Conservation (phyloP, 2,113 vertebrate genomes). For the Coptodon bakossiorum region DNA sequence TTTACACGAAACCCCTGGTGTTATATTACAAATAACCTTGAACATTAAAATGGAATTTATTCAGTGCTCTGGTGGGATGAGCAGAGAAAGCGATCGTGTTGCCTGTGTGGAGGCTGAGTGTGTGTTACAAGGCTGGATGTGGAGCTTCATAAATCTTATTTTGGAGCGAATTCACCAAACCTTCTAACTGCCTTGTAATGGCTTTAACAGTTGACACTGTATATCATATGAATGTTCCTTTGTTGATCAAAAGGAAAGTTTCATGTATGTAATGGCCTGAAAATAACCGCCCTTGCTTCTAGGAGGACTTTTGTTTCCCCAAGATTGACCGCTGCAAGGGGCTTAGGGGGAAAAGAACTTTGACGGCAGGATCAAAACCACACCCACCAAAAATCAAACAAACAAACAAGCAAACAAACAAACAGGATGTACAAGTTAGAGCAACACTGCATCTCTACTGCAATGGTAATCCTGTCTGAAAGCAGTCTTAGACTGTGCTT, state of each 20-base stretch:
- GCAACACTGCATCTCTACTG: background rate
- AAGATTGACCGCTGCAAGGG: background rate
- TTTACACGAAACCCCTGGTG: background rate
- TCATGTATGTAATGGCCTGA: background rate
- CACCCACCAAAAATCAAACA: background rate
- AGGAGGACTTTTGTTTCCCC: background rate
- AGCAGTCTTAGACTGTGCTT: background rate
- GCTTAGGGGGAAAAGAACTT: background rate
- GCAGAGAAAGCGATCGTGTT: background rate
- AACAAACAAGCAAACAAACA: background rate
- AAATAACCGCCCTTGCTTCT: background rate
- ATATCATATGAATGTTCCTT: background rate
- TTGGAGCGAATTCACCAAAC: background rate
- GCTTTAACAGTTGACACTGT: background rate
- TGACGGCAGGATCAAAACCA: background rate
- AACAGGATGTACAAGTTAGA: background rate
- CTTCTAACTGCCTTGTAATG: background rate
- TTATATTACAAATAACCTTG: background rate
- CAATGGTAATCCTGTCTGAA: accelerated
- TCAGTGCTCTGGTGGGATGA: background rate
- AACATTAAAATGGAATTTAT: background rate
- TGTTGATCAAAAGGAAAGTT: background rate
- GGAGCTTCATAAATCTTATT: background rate
- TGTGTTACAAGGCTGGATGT: background rate
- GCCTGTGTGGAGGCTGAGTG: background rate